A percentile compares a stretch with the other conserved stretches of the same genome.
Conservation (phyloP, 2,113 vertebrate genomes). For the Psophia crepitans region DNA sequence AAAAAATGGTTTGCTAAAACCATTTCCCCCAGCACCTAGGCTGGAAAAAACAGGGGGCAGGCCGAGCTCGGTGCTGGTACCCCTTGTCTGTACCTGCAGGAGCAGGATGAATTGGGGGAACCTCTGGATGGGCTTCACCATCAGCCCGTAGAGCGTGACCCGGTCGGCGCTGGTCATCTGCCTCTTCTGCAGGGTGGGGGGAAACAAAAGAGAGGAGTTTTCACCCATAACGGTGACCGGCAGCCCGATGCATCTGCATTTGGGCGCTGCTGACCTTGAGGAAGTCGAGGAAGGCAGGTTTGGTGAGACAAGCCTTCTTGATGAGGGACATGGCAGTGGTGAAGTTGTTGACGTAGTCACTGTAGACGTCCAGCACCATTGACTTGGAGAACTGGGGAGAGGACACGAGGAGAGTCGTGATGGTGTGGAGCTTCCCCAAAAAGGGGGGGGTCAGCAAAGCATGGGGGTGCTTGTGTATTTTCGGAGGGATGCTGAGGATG, state of each 20-base stretch:
- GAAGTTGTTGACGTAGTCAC: slow-evolving; percentile 97
- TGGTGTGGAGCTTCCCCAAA: rapidly evolving
- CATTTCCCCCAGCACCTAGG: not conserved
- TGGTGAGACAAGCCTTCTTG: slow-evolving; percentile 94
- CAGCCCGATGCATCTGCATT: rapidly evolving
- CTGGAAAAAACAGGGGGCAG: not conserved
- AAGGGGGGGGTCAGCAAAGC: rapidly evolving
- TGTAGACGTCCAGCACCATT: slow-evolving; percentile 96
- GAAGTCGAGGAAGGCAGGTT: slow-evolving; percentile 93
- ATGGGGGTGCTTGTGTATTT: rapidly evolving
- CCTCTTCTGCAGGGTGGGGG: slow-evolving; percentile 78
- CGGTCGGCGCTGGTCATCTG: slow-evolving; percentile 89
- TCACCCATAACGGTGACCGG: rapidly evolving
- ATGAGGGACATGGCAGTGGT: slow-evolving; percentile 94
- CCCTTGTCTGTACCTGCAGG: slow-evolving; percentile 78
- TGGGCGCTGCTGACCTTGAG: slow-evolving; percentile 81
- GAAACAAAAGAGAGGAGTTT: not conserved
- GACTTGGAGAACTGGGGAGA: slow-evolving; percentile 91
- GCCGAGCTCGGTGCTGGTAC: not conserved
- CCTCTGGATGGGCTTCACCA: slow-evolving; percentile 97
- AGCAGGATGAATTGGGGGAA: slow-evolving; percentile 98
- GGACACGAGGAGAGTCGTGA: not conserved
- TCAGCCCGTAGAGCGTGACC: slow-evolving; percentile 92
- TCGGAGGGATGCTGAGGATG: not conserved
- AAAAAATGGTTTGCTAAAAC: not conserved